These are phyloP conservation scores for Eulacestoma nigropectus DNA, from an alignment of 2,113 vertebrate genomes.

Conservation along the genomic window DNA sequence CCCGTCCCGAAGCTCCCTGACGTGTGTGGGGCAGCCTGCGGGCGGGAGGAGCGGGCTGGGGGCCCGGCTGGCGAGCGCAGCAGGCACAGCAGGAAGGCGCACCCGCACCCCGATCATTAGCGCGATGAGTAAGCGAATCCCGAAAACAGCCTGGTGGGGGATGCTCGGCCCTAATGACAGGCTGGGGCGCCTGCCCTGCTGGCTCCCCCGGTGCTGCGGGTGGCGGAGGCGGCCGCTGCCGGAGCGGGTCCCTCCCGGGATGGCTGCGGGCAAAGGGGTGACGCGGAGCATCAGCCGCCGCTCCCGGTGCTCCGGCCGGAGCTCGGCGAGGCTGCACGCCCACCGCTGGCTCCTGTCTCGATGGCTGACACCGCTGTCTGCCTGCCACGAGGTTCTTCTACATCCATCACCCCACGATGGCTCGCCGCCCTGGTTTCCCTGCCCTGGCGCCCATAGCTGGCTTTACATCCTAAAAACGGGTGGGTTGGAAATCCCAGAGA, in stretches of 20 bases:
- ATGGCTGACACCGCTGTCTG: rapidly evolving
- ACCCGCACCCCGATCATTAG: neutral
- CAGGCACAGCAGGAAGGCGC: neutral
- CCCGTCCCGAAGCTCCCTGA: rapidly evolving
- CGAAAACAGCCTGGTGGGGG: neutral
- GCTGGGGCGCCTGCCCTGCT: neutral
- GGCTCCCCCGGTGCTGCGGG: neutral
- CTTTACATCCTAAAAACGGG: neutral
- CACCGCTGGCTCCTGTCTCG: rapidly evolving
- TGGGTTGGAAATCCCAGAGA: neutral
- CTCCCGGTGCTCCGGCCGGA: rapidly evolving
- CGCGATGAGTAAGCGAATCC: neutral
- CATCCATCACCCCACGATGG: neutral
- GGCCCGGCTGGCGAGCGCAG: neutral
- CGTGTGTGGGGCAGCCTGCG: neutral
- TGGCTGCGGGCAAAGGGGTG: neutral
- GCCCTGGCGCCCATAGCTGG: neutral
- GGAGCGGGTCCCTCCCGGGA: neutral
- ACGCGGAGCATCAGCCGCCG: neutral
- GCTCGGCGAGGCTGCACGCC: neutral
- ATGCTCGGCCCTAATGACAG: slow-evolving; percentile 5
- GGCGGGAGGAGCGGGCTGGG: neutral
- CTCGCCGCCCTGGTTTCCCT: neutral
- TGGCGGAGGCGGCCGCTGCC: neutral
- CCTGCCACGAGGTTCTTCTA: neutral